These are phyloP conservation scores for Ophraella communa DNA, from an alignment of 2,888 invertebrate genomes.

Conservation along the genomic window DNA sequence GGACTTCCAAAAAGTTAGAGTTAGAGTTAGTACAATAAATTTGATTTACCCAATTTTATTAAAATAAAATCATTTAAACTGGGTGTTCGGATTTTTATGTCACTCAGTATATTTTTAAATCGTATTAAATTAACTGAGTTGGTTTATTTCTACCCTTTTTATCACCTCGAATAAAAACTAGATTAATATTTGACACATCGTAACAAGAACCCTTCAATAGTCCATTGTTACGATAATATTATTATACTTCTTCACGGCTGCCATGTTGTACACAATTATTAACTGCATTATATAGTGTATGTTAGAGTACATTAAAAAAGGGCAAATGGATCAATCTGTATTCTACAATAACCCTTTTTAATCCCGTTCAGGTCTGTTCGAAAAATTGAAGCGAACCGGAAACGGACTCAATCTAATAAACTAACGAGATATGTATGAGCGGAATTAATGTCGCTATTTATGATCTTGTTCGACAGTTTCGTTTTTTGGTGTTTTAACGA, in stretches of 20 bases:
- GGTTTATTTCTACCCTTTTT: constrained; percentile 3
- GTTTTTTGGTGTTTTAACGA: background rate
- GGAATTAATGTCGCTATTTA: background rate
- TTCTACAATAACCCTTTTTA: constrained; percentile 1
- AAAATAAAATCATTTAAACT: no score
- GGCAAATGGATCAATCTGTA: constrained; percentile 3
- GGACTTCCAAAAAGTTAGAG: no score
- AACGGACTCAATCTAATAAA: constrained; percentile 8
- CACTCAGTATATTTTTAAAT: background rate
- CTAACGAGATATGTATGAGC: background rate
- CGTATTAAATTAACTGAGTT: background rate
- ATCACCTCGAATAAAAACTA: constrained; percentile 1
- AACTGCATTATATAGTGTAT: constrained; percentile 16
- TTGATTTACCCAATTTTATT: no score
- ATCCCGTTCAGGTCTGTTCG: constrained; percentile 2
- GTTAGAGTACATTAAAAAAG: constrained; percentile 18
- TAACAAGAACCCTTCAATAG: constrained; percentile 12
- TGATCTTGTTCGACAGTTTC: background rate
- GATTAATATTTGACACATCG: constrained; percentile 16
- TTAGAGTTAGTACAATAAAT: no score
- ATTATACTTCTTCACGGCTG: constrained; percentile 17
- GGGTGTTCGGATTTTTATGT: no score
- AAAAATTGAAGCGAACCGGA: background rate
- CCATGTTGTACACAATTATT: constrained; percentile 13
- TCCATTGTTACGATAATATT: constrained; percentile 8